Evolutionary conservation across 1,140 invertebrate species (phyloP), one percentile per base, ranked within the genome.

Genomic region (Sitobion miscanthi): DNA sequence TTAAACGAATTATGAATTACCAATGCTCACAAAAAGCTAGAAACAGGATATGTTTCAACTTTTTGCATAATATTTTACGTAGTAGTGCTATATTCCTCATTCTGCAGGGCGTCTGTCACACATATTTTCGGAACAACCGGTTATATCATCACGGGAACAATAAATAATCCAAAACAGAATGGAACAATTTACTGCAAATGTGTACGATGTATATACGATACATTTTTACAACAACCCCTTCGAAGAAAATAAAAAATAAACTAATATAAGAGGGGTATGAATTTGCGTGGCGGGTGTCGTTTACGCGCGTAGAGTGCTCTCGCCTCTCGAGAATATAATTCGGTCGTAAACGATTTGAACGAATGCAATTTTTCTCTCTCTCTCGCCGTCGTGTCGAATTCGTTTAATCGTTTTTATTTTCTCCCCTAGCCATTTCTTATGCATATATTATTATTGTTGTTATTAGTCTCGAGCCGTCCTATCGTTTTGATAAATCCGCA

Each of bases 341-440:
- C 62, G 14, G 62, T n/a, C 5, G 30, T 17, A 57, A 25, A 6
- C 52, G 62, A 69, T 69, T 69, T 69, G n/a, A 69, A n/a, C 62
- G 62, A 69, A 69, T 17, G 14, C 30, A 69, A 69, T 69, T 69
- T 69, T 69, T 62, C 21, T 25, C 57, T 69, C 62, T 69, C 62
- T 69, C 62, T n/a, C 30, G 4, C 6, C 20, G 38, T 23, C 25
- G 23, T 85, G 38, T 42, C 83, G 35, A 85, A 85, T 42, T 45
- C 83, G 23, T 85, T 85, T 85, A 85, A 85, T 85, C 38, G 62
- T 69, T n/a, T 69, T 69, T n/a, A 69, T 69, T 69, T 69, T 69
- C 30, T 69, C 62, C 62, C 62, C 62, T 69, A 30, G 62, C 62
- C 30, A 69, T 69, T 17, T n/a, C 62, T 69, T 69, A 11, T 69